A percentile compares a stretch with the other conserved stretches of the same genome.
Evolutionary conservation across 2,113 vertebrate species (phyloP).

Genomic region (Epinephelus lanceolatus): DNA sequence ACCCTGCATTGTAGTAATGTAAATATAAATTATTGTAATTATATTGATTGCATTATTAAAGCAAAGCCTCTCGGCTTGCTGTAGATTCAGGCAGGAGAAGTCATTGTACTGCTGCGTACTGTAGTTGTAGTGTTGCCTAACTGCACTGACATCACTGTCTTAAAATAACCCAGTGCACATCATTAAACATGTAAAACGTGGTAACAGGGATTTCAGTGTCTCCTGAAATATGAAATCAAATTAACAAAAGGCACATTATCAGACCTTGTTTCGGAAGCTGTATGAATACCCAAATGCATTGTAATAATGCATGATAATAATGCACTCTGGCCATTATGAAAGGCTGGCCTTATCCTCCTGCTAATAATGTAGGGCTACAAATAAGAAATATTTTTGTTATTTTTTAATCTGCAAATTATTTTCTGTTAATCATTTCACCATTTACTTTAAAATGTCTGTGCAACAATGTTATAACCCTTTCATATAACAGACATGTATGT

Average conservation of each 20-base stretch:
- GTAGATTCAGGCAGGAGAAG: neutral
- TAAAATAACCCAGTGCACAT: conserved; percentile 55
- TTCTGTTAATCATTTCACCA: too few species aligned
- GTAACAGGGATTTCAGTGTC: conserved; percentile 6
- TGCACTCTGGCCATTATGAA: neutral
- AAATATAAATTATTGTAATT: neutral
- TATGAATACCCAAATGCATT: neutral
- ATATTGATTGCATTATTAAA: neutral
- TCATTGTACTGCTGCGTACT: neutral
- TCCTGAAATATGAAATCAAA: conserved; percentile 29
- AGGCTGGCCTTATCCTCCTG: neutral
- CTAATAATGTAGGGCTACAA: neutral
- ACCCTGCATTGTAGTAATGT: neutral
- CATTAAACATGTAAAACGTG: conserved; percentile 58
- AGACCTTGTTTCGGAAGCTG: neutral
- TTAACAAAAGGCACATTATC: neutral
- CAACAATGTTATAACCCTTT: neutral
- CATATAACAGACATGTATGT: neutral
- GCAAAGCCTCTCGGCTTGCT: neutral
- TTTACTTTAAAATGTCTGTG: too few species aligned
- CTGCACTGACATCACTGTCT: conserved; percentile 51
- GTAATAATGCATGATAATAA: neutral
- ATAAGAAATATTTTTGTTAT: neutral
- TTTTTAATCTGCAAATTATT: neutral
- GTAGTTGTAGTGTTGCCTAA: conserved; percentile 12